phyloP scores from a whole-genome alignment of 2,797 vertebrate species.

The Macroramphosus scolopax region DNA sequence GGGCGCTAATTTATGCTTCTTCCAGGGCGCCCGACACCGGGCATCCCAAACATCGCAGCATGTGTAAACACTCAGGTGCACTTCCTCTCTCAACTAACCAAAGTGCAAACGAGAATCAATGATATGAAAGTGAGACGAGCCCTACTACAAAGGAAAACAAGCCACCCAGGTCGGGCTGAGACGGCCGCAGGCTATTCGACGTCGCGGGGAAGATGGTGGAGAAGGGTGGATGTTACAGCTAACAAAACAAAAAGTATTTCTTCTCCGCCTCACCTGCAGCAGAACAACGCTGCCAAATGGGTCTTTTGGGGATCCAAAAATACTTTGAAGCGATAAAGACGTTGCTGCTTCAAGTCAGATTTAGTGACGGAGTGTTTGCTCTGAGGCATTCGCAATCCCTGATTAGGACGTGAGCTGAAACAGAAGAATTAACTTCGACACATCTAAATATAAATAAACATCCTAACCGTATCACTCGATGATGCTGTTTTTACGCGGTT shows the following conservation, averaged over 20 bases:
- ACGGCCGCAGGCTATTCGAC: conserved; percentile 65
- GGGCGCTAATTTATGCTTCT: conserved; percentile 80
- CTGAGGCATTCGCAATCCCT: conserved; percentile 16
- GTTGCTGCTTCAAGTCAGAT: conserved; percentile 42
- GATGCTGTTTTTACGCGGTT: neutral
- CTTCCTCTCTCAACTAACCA: conserved; percentile 63
- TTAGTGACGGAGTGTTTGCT: conserved; percentile 45
- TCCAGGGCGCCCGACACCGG: conserved; percentile 61
- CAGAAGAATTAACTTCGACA: conserved; percentile 51
- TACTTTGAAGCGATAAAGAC: conserved; percentile 63
- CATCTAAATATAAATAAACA: conserved; percentile 9
- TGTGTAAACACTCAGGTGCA: conserved; percentile 71
- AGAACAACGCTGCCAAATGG: conserved; percentile 30
- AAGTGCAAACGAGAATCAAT: conserved; percentile 74
- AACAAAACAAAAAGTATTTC: conserved; percentile 48
- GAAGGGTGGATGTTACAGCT: conserved; percentile 44
- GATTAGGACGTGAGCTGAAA: conserved; percentile 50
- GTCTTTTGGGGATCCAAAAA: conserved; percentile 55
- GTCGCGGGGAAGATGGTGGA: conserved; percentile 31
- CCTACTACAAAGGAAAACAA: conserved; percentile 47
- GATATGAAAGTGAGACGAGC: conserved; percentile 63
- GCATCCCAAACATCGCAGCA: conserved; percentile 66
- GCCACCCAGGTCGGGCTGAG: conserved; percentile 66
- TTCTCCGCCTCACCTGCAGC: conserved; percentile 43
- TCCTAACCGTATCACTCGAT: conserved; percentile 2